Evolutionary conservation across 2,113 vertebrate genomes (phyloP).

Genomic region (Panurus biarmicus): DNA sequence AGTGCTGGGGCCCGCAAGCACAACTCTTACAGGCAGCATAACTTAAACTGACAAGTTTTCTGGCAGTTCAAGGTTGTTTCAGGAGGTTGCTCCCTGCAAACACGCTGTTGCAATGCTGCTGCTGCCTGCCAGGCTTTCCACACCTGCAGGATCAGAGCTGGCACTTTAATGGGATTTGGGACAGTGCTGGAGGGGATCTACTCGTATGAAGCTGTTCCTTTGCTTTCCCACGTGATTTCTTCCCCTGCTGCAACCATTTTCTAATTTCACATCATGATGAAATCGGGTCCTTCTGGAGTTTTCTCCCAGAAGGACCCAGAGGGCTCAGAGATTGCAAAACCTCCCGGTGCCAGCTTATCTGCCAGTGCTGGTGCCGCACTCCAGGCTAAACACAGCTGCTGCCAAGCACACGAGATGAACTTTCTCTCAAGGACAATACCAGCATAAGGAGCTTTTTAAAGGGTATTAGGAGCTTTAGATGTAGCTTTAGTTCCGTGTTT

Average conservation of each 20-base stretch:
- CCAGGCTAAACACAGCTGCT: background rate
- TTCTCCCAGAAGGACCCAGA: background rate
- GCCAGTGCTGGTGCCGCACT: background rate
- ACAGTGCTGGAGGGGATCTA: background rate
- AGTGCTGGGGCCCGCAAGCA: rapidly evolving
- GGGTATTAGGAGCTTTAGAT: background rate
- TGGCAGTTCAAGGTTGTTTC: background rate
- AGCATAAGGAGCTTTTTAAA: background rate
- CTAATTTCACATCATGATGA: rapidly evolving
- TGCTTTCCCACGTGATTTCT: background rate
- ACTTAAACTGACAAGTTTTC: background rate
- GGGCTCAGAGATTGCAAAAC: background rate
- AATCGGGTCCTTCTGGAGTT: background rate
- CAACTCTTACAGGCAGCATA: background rate
- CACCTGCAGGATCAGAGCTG: background rate
- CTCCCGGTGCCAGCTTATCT: background rate
- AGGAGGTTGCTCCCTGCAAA: background rate
- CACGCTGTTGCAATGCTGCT: background rate
- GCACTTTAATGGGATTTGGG: rapidly evolving
- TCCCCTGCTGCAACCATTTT: background rate
- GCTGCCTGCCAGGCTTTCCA: background rate
- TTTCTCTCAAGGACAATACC: background rate
- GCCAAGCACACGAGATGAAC: background rate
- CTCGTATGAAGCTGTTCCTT: rapidly evolving
- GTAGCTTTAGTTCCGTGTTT: background rate